These are phyloP conservation scores for Cyclina sinensis DNA, from an alignment of 1,140 invertebrate species.

Conservation along the genomic window DNA sequence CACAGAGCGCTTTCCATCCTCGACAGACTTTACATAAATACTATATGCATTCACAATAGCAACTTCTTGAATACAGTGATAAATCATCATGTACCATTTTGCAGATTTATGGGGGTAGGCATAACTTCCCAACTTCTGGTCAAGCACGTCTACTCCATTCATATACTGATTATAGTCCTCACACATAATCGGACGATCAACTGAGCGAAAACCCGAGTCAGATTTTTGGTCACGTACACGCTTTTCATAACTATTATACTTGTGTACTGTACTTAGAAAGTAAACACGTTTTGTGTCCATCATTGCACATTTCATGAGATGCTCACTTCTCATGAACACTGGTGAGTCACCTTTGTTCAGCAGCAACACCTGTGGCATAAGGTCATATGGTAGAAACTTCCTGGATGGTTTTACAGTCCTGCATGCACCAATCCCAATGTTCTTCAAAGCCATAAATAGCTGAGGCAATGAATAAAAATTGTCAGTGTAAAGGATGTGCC, in stretches of 20 bases:
- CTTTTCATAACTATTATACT: background rate
- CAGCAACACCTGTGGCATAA: background rate
- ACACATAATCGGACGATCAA: slow-evolving; percentile 33
- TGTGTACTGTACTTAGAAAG: slow-evolving; percentile 42
- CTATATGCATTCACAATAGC: slow-evolving; percentile 62
- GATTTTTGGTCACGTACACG: slow-evolving; percentile 12
- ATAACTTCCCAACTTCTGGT: slow-evolving; percentile 39
- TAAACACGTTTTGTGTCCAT: slow-evolving; percentile 59
- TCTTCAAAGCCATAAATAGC: slow-evolving; percentile 26
- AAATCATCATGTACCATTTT: slow-evolving; percentile 64
- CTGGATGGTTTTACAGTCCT: slow-evolving; percentile 55
- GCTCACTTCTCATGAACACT: slow-evolving; percentile 17
- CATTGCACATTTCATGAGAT: slow-evolving; percentile 55
- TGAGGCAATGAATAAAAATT: slow-evolving; percentile 9
- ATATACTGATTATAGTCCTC: slow-evolving; percentile 52
- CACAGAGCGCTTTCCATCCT: background rate
- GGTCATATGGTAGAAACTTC: slow-evolving; percentile 12
- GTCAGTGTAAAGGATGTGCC: background rate
- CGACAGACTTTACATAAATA: slow-evolving; percentile 13
- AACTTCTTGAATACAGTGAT: slow-evolving; percentile 37
- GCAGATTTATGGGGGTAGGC: slow-evolving; percentile 20
- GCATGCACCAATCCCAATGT: slow-evolving; percentile 45
- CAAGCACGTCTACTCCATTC: slow-evolving; percentile 53
- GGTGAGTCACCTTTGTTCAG: slow-evolving; percentile 60
- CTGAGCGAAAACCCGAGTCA: background rate